Evolutionary conservation across 2,888 invertebrate species (phyloP), one percentile per base, ranked within the genome.

Genomic region (Brachypalpus laphriformis): DNA sequence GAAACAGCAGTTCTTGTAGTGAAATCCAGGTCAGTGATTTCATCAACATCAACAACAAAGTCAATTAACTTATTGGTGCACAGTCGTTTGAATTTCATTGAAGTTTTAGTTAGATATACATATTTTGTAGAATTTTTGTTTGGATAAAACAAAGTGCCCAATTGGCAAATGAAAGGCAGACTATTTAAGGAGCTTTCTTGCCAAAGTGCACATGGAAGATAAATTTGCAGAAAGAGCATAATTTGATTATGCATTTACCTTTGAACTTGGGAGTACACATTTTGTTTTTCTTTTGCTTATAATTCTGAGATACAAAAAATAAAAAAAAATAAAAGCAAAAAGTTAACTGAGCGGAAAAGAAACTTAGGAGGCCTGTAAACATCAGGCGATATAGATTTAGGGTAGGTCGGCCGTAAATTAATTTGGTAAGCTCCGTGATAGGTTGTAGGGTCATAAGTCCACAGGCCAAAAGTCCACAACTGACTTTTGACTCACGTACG

Each of bases 21-120:
- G 1, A 34, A 34, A 34, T 34, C 9, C 34, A 34, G 34, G 34
- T 34, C 34, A 34, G 34, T 34, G 34, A 7, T 34, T 34, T 9
- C 31, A 31, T 42, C 51, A 74, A 74, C 51, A 54, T 63, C 40
- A 74, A 63, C 54, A 74, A 54, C 63, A 63, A 54, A 63, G 72
- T 74, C 51, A 63, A 54, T 74, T 63, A 63, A 63, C 22, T 54
- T 74, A 63, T 74, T 74, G 63, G 51, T 42, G 63, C 54, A 54
- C 7, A 54, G 40, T 14, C 20, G 49, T 28, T 31, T 34, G 34
- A 9, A 34, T 8, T 34, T 34, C 11, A 34, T 34, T 34, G 8
- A 34, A 34, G 34, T 34, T 34, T 34, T 9, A 3, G 9, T 9
- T 34, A 31, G 7, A 11, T 8, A 34, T 9, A 34, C 9, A 8